Evolutionary conservation across 2,797 vertebrate species (phyloP).

Genomic region (Poecilia gillii): DNA sequence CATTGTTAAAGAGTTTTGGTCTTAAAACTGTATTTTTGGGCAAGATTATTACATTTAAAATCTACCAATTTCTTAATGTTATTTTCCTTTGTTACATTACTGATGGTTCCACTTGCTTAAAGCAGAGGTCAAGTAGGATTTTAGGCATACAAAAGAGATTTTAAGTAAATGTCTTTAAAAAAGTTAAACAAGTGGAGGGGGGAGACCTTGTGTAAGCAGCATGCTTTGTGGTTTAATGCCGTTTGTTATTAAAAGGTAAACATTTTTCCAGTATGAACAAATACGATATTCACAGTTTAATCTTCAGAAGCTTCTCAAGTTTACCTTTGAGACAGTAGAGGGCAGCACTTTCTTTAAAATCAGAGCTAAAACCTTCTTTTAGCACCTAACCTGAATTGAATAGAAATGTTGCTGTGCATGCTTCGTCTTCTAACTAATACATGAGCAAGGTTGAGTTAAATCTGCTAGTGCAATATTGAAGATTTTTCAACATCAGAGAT

Average conservation of each 20-base stretch:
- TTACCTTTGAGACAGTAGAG: conserved; percentile 63
- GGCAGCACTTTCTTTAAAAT: conserved; percentile 71
- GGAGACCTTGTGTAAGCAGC: not conserved
- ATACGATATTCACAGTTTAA: not conserved
- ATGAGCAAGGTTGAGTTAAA: not conserved
- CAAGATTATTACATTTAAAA: not conserved
- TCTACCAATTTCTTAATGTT: not conserved
- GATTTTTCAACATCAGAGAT: conserved; percentile 3
- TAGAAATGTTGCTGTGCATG: not conserved
- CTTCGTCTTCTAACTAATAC: not conserved
- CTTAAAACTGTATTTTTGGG: not conserved
- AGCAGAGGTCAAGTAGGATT: not conserved
- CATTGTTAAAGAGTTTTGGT: not conserved
- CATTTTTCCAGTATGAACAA: not conserved
- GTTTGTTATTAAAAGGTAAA: not conserved
- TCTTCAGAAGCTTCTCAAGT: conserved; percentile 1
- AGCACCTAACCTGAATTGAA: not conserved
- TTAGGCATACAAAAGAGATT: not conserved
- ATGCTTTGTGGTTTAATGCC: conserved; percentile 1
- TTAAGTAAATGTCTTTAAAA: not conserved
- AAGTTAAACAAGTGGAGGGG: not conserved
- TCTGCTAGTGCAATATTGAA: not conserved
- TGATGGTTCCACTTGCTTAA: not conserved
- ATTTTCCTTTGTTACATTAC: not conserved
- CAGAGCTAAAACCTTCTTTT: not conserved